These are phyloP conservation scores for Trogon melanurus DNA, from an alignment of 2,113 vertebrate species.

Conservation along the genomic window DNA sequence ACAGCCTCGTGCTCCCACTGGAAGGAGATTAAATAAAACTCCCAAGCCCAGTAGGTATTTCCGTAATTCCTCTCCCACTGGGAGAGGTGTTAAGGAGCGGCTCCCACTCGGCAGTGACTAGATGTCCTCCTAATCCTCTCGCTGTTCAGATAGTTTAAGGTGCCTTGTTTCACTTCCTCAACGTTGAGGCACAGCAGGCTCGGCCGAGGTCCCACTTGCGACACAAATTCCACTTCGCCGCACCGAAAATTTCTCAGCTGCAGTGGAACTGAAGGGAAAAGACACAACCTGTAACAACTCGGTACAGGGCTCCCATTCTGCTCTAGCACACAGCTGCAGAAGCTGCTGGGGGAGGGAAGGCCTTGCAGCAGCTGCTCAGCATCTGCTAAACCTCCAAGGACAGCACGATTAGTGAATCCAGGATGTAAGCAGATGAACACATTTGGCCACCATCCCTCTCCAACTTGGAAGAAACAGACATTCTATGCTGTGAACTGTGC, in stretches of 20 bases:
- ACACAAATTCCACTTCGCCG: conserved; percentile 57
- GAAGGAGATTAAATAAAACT: neutral
- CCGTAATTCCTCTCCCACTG: neutral
- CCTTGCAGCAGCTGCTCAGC: neutral
- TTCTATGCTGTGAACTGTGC: neutral
- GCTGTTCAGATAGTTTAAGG: conserved; percentile 7
- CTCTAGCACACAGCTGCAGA: neutral
- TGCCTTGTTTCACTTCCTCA: conserved; percentile 30
- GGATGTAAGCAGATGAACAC: neutral
- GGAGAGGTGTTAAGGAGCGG: neutral
- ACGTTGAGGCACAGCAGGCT: conserved; percentile 58
- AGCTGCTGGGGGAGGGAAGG: neutral
- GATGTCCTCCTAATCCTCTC: neutral
- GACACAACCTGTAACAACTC: neutral
- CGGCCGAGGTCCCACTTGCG: neutral
- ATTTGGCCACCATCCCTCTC: neutral
- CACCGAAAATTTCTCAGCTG: conserved; percentile 63
- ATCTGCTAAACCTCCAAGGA: neutral
- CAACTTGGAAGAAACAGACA: neutral
- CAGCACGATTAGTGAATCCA: neutral
- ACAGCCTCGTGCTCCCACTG: neutral
- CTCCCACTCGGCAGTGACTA: neutral
- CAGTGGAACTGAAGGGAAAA: conserved; percentile 1
- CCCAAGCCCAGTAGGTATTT: neutral
- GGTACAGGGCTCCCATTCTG: neutral